Evolutionary conservation across 2,113 vertebrate genomes (phyloP).

Genomic region (Centropus unirufus): DNA sequence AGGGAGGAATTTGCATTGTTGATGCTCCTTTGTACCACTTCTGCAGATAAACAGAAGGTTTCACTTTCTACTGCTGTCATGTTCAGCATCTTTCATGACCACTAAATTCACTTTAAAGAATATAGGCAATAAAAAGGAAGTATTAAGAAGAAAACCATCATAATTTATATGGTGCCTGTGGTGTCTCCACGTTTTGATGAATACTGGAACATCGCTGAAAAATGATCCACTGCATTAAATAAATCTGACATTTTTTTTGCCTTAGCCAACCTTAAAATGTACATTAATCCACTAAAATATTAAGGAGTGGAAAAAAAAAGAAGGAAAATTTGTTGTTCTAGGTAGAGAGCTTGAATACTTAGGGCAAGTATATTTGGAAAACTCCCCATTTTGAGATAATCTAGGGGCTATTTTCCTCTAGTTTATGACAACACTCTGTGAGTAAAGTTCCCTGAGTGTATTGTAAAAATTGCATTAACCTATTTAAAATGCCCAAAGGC

Average conservation of each 20-base stretch:
- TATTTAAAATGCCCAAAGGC: conserved; percentile 70
- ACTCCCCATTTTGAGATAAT: conserved; percentile 36
- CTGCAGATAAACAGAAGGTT: neutral
- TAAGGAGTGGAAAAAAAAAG: neutral
- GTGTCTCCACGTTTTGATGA: conserved; percentile 48
- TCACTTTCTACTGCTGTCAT: neutral
- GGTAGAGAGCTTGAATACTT: neutral
- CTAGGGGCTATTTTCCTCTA: conserved; percentile 37
- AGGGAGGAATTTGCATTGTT: neutral
- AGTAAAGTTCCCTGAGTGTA: conserved; percentile 51
- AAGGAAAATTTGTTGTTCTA: neutral
- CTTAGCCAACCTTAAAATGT: conserved; percentile 3
- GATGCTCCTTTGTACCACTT: neutral
- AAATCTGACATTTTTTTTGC: conserved; percentile 17
- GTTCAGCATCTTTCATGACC: conserved; percentile 21
- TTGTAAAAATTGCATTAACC: conserved; percentile 67
- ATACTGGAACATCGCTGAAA: conserved; percentile 43
- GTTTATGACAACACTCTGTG: conserved; percentile 46
- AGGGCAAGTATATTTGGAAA: conserved; percentile 25
- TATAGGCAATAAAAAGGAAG: conserved; percentile 59
- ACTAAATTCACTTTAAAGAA: conserved; percentile 56
- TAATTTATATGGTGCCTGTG: conserved; percentile 58
- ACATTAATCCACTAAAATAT: conserved; percentile 6
- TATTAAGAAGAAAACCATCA: conserved; percentile 50
- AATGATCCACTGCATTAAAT: conserved; percentile 43